These are phyloP conservation scores for Esox lucius DNA, from an alignment of 2,797 vertebrate species.

Conservation along the genomic window DNA sequence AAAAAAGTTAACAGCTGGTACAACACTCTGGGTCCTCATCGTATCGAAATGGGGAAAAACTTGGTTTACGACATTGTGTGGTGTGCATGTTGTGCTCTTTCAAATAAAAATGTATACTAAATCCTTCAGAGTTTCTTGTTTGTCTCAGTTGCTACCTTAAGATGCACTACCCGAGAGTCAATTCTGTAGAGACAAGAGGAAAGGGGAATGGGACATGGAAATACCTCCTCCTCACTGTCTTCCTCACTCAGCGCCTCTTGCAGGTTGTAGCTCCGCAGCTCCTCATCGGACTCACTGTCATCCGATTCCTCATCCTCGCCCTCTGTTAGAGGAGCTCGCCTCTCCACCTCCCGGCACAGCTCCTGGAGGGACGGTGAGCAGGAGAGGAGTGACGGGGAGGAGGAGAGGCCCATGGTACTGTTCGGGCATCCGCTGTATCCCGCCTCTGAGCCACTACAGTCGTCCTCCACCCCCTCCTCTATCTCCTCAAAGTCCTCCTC, in stretches of 20 bases:
- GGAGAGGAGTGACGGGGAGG: conserved; percentile 66
- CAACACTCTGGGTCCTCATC: no score
- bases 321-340: conserved; percentile 74
- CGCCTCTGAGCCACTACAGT: conserved; percentile 55
- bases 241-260: conserved; percentile 92
- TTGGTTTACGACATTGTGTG: no score
- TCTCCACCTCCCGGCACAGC: conserved; percentile 66
- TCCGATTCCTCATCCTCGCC: conserved; percentile 89
- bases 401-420: conserved; percentile 51
- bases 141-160: no score
- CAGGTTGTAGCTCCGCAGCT: conserved; percentile 89
- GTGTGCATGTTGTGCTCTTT: no score
- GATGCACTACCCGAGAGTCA: no score
- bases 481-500: conserved; percentile 69
- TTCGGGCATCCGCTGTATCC: conserved; percentile 62
- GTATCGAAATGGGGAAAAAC: no score
- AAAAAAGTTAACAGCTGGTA: no score
- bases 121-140: no score
- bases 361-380: conserved; percentile 68
- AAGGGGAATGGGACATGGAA: no score
- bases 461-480: conserved; percentile 55
- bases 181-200: no score
- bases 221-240: conserved; percentile 62
- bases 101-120: no score
- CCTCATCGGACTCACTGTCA: conserved; percentile 95